Conservation (phyloP, 30 jellyfish, hydroid and myxozoan species). For the Turritopsis dohrnii region DNA sequence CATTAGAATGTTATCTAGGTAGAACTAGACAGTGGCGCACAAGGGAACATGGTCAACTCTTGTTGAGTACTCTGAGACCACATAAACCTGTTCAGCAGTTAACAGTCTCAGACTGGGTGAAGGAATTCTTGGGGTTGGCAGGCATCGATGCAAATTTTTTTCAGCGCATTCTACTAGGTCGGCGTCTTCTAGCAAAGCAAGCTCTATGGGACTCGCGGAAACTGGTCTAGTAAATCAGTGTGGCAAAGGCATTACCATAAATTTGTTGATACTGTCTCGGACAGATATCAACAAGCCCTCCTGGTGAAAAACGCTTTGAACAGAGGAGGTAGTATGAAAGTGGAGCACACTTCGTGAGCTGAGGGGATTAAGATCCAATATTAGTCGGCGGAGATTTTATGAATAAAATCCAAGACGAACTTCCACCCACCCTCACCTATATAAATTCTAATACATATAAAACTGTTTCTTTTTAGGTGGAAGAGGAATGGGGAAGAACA, state of each 20-base stretch:
- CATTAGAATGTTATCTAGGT: not conserved
- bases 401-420: not conserved
- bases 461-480: too few species aligned
- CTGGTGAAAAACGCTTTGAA: not conserved
- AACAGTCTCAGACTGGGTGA: not conserved
- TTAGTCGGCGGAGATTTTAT: not conserved
- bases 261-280: not conserved
- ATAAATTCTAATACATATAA: too few species aligned
- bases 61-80: not conserved
- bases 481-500: too few species aligned
- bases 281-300: not conserved
- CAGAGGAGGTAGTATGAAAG: not conserved
- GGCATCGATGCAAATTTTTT: not conserved
- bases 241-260: not conserved
- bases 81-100: not conserved
- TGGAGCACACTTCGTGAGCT: not conserved
- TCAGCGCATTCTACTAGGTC: not conserved
- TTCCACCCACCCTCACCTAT: too few species aligned
- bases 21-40: not conserved
- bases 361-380: not conserved
- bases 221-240: not conserved
- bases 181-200: not conserved
- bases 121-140: not conserved
- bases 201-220: not conserved
- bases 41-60: not conserved